These are phyloP conservation scores for Octonoba sinensis DNA, from an alignment of 2,888 invertebrate species.

Conservation along the genomic window DNA sequence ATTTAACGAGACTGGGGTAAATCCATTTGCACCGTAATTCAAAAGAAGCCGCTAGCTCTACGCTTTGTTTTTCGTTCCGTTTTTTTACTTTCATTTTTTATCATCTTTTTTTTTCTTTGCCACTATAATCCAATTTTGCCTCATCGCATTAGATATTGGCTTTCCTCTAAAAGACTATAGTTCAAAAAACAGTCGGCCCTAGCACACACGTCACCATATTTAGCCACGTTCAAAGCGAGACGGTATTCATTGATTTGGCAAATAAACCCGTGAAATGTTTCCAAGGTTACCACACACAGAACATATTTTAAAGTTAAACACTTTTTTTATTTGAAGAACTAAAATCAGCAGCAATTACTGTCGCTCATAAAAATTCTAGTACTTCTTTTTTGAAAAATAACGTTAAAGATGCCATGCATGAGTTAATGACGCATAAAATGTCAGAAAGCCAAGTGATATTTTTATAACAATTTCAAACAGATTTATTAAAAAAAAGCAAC, in stretches of 20 bases:
- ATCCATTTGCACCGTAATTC: constrained; percentile 59
- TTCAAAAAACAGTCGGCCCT: background rate
- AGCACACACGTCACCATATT: constrained; percentile 23
- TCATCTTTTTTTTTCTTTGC: constrained; percentile 36
- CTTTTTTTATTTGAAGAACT: no score
- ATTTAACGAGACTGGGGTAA: constrained; percentile 61
- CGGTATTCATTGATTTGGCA: no score
- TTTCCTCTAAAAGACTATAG: constrained; percentile 44
- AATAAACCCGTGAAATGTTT: background rate
- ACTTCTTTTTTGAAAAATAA: no score
- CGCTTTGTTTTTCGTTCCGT: constrained; percentile 44
- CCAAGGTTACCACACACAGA: background rate
- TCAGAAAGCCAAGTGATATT: no score
- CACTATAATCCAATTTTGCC: constrained; percentile 51
- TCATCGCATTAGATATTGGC: constrained; percentile 42
- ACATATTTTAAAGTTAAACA: no score
- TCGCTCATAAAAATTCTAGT: no score
- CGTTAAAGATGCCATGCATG: no score
- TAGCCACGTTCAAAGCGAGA: constrained; percentile 12
- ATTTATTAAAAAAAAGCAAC: no score
- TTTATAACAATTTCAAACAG: no score
- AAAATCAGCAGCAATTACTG: no score
- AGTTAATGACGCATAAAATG: no score
- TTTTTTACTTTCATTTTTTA: constrained; percentile 15
- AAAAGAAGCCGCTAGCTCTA: constrained; percentile 30